Percentiles rank a stretch among this genome's conserved stretches.
phyloP scores from a whole-genome alignment of 2,888 invertebrate species.

The Nemapogon koenigi region DNA sequence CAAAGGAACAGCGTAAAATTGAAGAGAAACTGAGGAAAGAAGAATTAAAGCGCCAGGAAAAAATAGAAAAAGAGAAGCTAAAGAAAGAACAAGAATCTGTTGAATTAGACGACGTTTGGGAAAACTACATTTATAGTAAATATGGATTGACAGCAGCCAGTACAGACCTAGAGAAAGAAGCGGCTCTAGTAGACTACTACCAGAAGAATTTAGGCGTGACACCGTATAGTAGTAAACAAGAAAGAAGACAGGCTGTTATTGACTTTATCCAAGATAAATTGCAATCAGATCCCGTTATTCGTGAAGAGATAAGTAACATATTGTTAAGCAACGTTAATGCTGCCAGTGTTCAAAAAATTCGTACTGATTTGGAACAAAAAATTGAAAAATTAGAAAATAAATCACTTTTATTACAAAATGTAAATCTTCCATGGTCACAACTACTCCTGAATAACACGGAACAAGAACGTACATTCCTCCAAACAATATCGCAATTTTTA shows the following conservation, averaged over 20 bases:
- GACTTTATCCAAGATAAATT: conserved; percentile 34
- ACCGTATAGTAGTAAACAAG: conserved; percentile 37
- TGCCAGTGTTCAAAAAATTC: conserved; percentile 32
- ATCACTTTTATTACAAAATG: conserved; percentile 32
- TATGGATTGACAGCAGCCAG: conserved; percentile 36
- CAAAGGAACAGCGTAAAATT: conserved; percentile 15
- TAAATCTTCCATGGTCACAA: conserved; percentile 32
- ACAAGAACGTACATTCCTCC: conserved; percentile 37
- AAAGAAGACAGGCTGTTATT: conserved; percentile 43
- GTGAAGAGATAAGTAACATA: conserved; percentile 31
- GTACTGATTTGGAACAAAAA: conserved; percentile 32
- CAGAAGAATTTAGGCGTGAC: conserved; percentile 39
- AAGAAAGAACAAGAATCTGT: conserved; percentile 27
- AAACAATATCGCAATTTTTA: conserved; percentile 34
- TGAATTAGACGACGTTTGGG: conserved; percentile 50
- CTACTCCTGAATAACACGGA: conserved; percentile 30
- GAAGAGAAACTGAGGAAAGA: conserved; percentile 17
- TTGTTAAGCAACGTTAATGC: conserved; percentile 35
- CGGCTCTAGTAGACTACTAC: conserved; percentile 34
- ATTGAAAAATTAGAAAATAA: conserved; percentile 43
- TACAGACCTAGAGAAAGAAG: conserved; percentile 33
- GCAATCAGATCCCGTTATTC: conserved; percentile 24
- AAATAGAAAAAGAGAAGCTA: conserved; percentile 19
- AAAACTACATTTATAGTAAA: conserved; percentile 38
- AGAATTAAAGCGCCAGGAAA: conserved; percentile 17